A percentile compares a stretch with the other conserved stretches of the same genome.
Evolutionary conservation across 1,140 invertebrate species (phyloP).

Genomic region (Trichonephila clavata): DNA sequence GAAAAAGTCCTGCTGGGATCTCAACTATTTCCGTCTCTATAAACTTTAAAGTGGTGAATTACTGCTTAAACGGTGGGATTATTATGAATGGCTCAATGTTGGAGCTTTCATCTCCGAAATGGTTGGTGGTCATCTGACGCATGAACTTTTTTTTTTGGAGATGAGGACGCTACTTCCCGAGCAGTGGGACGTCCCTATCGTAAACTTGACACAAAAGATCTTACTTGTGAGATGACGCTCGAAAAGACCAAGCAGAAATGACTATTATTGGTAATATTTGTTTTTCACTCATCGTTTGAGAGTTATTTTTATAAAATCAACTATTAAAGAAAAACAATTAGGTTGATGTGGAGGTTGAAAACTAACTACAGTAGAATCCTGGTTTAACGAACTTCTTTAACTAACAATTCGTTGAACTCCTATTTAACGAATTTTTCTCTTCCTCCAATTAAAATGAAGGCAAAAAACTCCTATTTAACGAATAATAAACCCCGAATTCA

Average conservation of each 20-base stretch:
- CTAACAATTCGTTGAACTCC: no score
- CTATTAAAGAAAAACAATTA: no score
- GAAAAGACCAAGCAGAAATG: background rate
- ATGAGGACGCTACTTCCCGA: background rate
- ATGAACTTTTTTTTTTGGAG: background rate
- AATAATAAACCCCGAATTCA: no score
- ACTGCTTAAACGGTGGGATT: slow-evolving; percentile 68
- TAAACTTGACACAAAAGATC: slow-evolving; percentile 1
- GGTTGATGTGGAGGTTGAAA: no score
- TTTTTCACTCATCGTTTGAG: no score
- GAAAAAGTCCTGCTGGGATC: slow-evolving; percentile 58
- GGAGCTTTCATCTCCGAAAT: background rate
- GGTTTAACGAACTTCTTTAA: no score
- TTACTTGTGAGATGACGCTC: background rate
- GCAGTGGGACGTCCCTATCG: background rate
- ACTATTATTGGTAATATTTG: background rate
- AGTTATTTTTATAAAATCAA: no score
- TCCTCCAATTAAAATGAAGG: no score
- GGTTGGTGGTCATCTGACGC: slow-evolving; percentile 38
- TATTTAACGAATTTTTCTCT: no score
- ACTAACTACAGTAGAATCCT: no score
- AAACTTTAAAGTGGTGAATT: slow-evolving; percentile 54
- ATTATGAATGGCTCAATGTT: slow-evolving; percentile 56
- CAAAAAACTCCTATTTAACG: no score
- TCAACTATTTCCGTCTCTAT: slow-evolving; percentile 64